Base-by-base conservation (phyloP, 2,113 vertebrate genomes). In the Oncorhynchus tshawytscha region DNA sequence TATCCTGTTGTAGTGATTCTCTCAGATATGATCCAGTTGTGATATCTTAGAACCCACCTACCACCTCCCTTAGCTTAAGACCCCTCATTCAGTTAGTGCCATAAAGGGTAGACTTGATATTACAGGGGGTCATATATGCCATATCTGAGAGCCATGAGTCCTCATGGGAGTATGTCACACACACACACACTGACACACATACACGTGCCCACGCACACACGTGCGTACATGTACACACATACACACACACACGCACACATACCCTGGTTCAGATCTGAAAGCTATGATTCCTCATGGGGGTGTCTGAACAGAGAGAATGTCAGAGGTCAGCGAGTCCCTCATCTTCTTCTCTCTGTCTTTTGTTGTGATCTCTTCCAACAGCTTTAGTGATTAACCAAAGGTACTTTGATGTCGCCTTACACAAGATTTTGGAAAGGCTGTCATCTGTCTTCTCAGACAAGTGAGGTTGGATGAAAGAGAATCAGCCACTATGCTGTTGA, bases 1-100 rank as follows among this genome's bases (percentile, higher is more conserved):
- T 69, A 75, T 78, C 62, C 25, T 49, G 67, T 75, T 27, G 67
- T 65, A 72, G 71, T 60, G 18, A 27, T 54, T 18, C 16, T 54
- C 68, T 72, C 70, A 77, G 79, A 83, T 88, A 70, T 73, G 73
- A 86, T 83, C 82, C 82, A 76, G 84, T 85, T 68, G 67, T 71
- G 64, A 73, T 71, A 48, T 70, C 62, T 76, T 18, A 54, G 51
- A 70, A 74, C 70, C 70, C 79, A 70, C 54, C 70, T 25, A 54
- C 67, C 71, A 54, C 67, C 71, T 49, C 79, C 82, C 72, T 60
- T 2, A 11, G 15, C 31, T 24, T 34, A n/a, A 51, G 20, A 49
- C 15, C 68, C 24, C 51, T 45, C 60, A 70, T 57, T 64, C 60
- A 29, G 29, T 68, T 49, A 74, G 65, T 74, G 57, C 60, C 31